Base-by-base conservation (phyloP, 1,140 invertebrate genomes). In the Bombus cullumanus region DNA sequence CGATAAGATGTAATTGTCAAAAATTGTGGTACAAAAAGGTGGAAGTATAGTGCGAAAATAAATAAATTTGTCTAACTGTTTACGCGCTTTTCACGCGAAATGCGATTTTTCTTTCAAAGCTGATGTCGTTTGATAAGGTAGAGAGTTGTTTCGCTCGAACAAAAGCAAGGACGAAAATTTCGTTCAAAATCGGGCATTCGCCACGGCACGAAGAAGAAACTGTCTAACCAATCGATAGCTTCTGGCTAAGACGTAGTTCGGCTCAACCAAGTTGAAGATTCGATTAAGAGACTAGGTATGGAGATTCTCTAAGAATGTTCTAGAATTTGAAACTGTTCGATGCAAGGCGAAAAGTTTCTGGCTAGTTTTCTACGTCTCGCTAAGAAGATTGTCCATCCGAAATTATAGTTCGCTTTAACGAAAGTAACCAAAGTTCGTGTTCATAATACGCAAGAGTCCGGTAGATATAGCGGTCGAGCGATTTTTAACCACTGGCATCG, bases 211-310 rank as follows among this genome's bases (percentile, higher is more conserved):
- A 43, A 25, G 31, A 47, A 66, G 71, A 76, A 69, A 77, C 68
- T 28, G 43, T 9, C 34, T 13, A 31, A 12, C 43, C 62, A 68
- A 77, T 83, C 72, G 81, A 83, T 83, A 83, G 62, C 68, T 28
- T 18, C 73, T 47, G 34, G 47, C 41, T n/a, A 34, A 22, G 18
- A 37, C 72, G n/a, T 68, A 69, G 62, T 57, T 83, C 74, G 34
- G 22, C 34, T 77, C 28, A 8, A 62, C 41, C 74, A 77, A 83
- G 62, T 83, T 39, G 81, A 83, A 77, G 76, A 77, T 83, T 83
- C 81, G 81, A 83, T 83, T 83, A 83, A 77, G 62, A 83, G 81
- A 53, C 34, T 34, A 3, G 43, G 34, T 43, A 77, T 77, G 81
- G 34, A 83, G 43, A 83, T 83, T 77, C 59, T 12, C 28, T 37